Evolutionary conservation across 1,140 invertebrate genomes (phyloP).

Genomic region (Drosophila jambulina): DNA sequence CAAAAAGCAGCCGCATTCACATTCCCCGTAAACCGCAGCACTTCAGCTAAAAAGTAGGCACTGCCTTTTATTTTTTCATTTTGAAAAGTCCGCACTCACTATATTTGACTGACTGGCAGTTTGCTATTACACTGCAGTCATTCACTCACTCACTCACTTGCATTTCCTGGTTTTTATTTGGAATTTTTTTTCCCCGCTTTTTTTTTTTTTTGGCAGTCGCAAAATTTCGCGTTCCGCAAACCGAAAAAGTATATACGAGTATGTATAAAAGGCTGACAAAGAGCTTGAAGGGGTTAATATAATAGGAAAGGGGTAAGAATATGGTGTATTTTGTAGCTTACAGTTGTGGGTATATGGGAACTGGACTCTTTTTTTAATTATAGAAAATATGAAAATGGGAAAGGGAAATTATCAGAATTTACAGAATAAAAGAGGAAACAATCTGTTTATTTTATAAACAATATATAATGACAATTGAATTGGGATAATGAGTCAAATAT

Average conservation of each 20-base stretch:
- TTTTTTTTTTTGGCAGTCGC: constrained; percentile 55
- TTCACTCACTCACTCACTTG: constrained; percentile 59
- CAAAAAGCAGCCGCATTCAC: constrained; percentile 56
- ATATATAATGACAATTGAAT: neutral
- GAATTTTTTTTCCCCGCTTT: constrained; percentile 6
- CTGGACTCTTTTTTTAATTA: neutral
- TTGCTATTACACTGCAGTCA: constrained; percentile 78
- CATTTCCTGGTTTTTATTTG: constrained; percentile 51
- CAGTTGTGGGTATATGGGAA: neutral
- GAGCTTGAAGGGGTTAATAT: constrained; percentile 24
- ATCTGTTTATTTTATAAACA: too few relatives aligned
- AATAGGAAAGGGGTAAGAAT: neutral
- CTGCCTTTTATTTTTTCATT: constrained; percentile 50
- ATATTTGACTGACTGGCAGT: constrained; percentile 62
- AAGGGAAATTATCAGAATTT: too few relatives aligned
- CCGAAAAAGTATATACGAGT: constrained; percentile 56
- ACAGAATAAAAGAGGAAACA: too few relatives aligned
- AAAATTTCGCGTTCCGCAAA: constrained; percentile 64
- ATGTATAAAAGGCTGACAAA: constrained; percentile 28
- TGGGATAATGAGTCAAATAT: neutral
- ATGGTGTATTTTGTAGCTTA: neutral
- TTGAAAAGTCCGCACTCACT: constrained; percentile 30
- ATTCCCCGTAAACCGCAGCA: constrained; percentile 60
- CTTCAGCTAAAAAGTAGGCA: constrained; percentile 73
- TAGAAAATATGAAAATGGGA: too few relatives aligned